These are phyloP conservation scores for Trinorchestia longiramus DNA, from an alignment of 1,140 invertebrate species.

Conservation along the genomic window DNA sequence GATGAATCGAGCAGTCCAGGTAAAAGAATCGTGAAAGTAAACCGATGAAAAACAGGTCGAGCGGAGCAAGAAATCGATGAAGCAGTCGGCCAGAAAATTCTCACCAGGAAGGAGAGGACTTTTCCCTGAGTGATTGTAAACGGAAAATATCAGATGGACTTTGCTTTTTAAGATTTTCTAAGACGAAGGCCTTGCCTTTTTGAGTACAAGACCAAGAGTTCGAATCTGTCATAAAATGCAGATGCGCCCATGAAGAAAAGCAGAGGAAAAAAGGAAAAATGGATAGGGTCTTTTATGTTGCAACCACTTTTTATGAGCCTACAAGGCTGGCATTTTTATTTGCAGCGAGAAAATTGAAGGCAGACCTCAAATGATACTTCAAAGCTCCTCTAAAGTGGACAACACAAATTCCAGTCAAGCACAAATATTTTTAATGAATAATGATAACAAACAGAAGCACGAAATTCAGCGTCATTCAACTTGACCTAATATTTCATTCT, in stretches of 20 bases:
- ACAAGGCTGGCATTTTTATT: constrained; percentile 35
- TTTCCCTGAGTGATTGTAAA: constrained; percentile 49
- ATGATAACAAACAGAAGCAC: neutral
- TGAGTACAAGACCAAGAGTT: constrained; percentile 48
- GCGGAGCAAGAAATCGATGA: constrained; percentile 52
- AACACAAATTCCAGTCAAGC: neutral
- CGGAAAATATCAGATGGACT: constrained; percentile 53
- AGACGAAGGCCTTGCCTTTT: neutral
- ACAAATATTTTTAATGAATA: neutral
- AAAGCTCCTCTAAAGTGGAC: neutral
- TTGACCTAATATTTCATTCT: neutral
- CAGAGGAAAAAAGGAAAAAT: neutral
- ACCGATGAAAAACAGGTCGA: constrained; percentile 49
- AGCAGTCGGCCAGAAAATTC: constrained; percentile 46
- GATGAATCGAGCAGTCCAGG: constrained; percentile 24
- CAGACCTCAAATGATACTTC: constrained; percentile 13
- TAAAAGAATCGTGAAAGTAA: constrained; percentile 46
- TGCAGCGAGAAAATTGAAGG: neutral
- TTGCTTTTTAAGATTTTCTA: constrained; percentile 52
- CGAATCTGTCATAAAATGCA: constrained; percentile 48
- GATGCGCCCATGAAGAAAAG: constrained; percentile 8
- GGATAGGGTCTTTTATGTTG: constrained; percentile 11
- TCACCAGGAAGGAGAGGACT: constrained; percentile 38
- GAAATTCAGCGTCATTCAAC: neutral
- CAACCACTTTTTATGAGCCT: constrained; percentile 34